Percentiles rank a stretch among this genome's conserved stretches.
Conservation (phyloP, 2,888 invertebrate species). For the Campoplex capitator region DNA sequence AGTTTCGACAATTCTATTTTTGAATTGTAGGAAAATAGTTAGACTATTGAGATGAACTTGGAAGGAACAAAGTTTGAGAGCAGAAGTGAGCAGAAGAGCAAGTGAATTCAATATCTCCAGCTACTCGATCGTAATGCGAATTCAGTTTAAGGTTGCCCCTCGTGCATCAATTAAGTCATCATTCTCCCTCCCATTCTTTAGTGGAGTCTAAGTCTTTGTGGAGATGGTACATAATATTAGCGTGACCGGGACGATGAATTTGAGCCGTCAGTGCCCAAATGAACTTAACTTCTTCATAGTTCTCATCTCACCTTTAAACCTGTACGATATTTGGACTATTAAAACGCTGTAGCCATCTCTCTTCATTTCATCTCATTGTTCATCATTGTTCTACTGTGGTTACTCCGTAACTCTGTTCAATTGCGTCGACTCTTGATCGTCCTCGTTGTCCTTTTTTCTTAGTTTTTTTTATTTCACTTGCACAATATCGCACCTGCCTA, state of each 20-base stretch:
- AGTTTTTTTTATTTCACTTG: constrained; percentile 54
- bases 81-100: not conserved
- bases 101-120: not conserved
- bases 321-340: constrained; percentile 73
- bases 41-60: not conserved
- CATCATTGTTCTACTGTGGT: constrained; percentile 36
- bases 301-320: constrained; percentile 41
- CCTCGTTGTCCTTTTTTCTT: constrained; percentile 55
- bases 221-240: constrained; percentile 77
- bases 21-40: not conserved
- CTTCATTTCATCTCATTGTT: constrained; percentile 67
- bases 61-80: not conserved
- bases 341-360: constrained; percentile 75
- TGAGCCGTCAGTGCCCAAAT: constrained; percentile 52
- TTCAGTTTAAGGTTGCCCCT: constrained; percentile 73
- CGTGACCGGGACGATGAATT: constrained; percentile 73
- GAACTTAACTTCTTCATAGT: constrained; percentile 21
- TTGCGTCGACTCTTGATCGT: constrained; percentile 34
- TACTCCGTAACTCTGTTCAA: constrained; percentile 23
- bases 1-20: not conserved
- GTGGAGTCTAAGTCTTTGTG: not conserved
- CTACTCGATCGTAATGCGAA: constrained; percentile 58
- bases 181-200: constrained; percentile 58
- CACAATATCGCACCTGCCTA: constrained; percentile 35
- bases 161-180: constrained; percentile 79